These are phyloP conservation scores for Uropsilus gracilis DNA, from an alignment of 2,113 vertebrate genomes.

Conservation along the genomic window DNA sequence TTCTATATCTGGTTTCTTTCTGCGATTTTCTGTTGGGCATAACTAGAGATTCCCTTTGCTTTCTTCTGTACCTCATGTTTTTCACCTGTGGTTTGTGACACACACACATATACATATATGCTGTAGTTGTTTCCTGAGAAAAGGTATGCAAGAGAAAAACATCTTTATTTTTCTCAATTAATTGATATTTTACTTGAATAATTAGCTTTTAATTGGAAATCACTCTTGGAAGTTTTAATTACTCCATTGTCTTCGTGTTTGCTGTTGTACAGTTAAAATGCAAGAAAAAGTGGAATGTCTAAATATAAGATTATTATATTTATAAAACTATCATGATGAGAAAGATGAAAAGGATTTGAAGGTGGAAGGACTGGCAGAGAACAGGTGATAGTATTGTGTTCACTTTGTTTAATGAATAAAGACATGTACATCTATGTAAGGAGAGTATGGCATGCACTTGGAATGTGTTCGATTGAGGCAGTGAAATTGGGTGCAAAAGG, in stretches of 20 bases:
- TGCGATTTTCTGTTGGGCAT: neutral
- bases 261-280: neutral
- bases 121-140: neutral
- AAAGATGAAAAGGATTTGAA: neutral
- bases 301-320: neutral
- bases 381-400: neutral
- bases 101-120: too few species aligned
- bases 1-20: neutral
- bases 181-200: neutral
- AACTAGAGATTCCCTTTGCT: neutral
- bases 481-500: too few species aligned
- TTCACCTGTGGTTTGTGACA: neutral
- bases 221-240: constrained; percentile 8
- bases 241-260: neutral
- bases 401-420: neutral
- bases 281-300: neutral
- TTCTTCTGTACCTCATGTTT: neutral
- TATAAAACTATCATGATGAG: neutral
- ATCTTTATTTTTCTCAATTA: constrained; percentile 17
- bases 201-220: constrained; percentile 6
- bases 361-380: neutral
- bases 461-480: neutral
- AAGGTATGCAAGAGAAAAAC: neutral
- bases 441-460: neutral
- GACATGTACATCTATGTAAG: neutral